phyloP scores from a whole-genome alignment of 2,113 vertebrate species.

The Pongo abelii region DNA sequence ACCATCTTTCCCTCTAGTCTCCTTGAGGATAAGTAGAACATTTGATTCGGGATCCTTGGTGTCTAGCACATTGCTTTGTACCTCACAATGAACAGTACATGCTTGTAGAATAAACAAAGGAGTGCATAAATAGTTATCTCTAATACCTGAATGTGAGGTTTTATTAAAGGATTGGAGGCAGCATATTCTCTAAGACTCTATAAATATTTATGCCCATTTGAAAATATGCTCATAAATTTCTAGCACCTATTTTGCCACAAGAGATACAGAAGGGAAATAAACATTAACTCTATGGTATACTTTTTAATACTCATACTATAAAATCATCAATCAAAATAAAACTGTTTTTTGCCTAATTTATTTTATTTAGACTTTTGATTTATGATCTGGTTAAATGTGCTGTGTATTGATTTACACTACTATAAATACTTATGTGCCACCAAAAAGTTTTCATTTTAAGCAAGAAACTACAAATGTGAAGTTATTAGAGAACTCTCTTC shows the following conservation, averaged over 20 bases:
- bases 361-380: constrained; percentile 49
- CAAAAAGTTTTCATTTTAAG: constrained; percentile 58
- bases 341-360: constrained; percentile 51
- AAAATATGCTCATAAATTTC: constrained; percentile 39
- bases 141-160: constrained; percentile 13
- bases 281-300: neutral
- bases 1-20: neutral
- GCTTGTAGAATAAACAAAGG: neutral
- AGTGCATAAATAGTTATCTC: neutral
- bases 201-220: constrained; percentile 41
- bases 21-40: neutral
- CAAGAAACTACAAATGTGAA: constrained; percentile 49
- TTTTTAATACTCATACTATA: constrained; percentile 50
- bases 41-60: neutral
- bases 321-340: constrained; percentile 55
- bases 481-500: constrained; percentile 32
- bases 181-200: neutral
- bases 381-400: neutral
- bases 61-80: neutral
- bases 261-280: constrained; percentile 40
- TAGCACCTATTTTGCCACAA: constrained; percentile 16
- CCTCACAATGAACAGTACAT: neutral
- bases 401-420: constrained; percentile 51
- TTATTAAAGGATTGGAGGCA: neutral
- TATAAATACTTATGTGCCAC: neutral